Evolutionary conservation across 2,888 invertebrate species (phyloP), one percentile per base, ranked within the genome.

Genomic region (Drosophila quinaria): DNA sequence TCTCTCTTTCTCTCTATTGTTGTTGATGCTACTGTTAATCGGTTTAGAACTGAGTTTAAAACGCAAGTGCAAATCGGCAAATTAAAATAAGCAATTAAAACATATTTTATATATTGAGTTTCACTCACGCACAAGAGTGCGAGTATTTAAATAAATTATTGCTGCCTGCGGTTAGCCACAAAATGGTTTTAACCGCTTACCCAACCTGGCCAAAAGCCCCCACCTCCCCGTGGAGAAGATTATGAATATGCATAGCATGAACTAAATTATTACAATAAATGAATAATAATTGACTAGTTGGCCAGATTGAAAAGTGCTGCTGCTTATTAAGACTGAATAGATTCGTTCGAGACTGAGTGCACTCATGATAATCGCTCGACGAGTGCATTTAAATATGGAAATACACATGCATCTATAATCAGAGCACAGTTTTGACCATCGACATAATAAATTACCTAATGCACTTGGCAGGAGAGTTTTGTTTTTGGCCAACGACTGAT

Each of bases 71-170:
- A 80, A 83, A 77, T 77, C 87, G 63, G 56, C 52, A 85, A 75
- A 90, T 88, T 86, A 71, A 89, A 90, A 89, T 86, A 80, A 82
- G 88, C 84, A 87, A 84, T 89, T 84, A 84, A 89, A 87, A 87
- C 90, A 89, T 84, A 84, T 89, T 84, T 77, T 66, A 70, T 70
- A 71, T 63, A 74, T 61, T 41, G 42, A 47, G 44, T 22, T 10
- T 15, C 41, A 42, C 56, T 25, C 63, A 61, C 63, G 52, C 67
- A 55, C 44, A 33, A 44, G 59, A 56, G 66, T 70, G 72, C 81
- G 59, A 56, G 66, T 73, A 76, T 85, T 81, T 81, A 74, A 87
- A 84, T 84, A 84, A 84, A 87, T 84, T 84, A 84, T 89, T 76
- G 79, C 76, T 60, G 72, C 79, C 70, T 74, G 76, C 55, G 84